phyloP scores from a whole-genome alignment of 1,140 invertebrate genomes.

The Nymphalis io region DNA sequence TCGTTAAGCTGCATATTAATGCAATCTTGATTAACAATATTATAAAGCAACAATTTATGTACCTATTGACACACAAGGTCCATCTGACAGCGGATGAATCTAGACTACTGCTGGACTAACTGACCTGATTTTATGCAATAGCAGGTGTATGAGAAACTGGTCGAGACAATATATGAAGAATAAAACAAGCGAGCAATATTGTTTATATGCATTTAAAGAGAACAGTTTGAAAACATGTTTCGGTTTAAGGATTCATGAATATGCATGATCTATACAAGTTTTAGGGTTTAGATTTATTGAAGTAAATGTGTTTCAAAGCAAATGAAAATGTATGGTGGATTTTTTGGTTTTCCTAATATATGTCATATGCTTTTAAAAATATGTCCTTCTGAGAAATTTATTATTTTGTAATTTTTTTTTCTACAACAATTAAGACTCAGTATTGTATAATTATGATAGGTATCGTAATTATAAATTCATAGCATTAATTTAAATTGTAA shows the following conservation, averaged over 20 bases:
- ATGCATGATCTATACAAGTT: too few relatives aligned
- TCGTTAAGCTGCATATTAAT: constrained; percentile 25
- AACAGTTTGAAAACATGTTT: constrained; percentile 12
- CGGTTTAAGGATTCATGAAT: constrained; percentile 1
- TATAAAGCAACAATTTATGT: constrained; percentile 44
- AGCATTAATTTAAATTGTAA: too few relatives aligned
- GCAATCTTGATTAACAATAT: constrained; percentile 41
- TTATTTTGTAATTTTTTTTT: too few relatives aligned
- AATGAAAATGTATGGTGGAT: too few relatives aligned
- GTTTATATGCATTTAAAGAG: constrained; percentile 2
- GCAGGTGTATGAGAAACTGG: constrained; percentile 23
- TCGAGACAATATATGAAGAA: constrained; percentile 23
- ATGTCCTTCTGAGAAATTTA: too few relatives aligned
- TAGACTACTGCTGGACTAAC: constrained; percentile 21
- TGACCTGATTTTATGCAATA: constrained; percentile 27
- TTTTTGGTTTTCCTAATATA: too few relatives aligned
- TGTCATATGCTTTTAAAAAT: too few relatives aligned
- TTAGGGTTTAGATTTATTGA: too few relatives aligned
- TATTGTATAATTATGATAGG: too few relatives aligned
- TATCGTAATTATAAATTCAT: too few relatives aligned
- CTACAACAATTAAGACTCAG: too few relatives aligned
- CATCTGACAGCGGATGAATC: constrained; percentile 23
- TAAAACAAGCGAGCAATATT: constrained; percentile 3
- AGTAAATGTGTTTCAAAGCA: too few relatives aligned
- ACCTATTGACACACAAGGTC: constrained; percentile 40